phyloP scores from a whole-genome alignment of 2,113 vertebrate species.

The Synodontis membranacea region DNA sequence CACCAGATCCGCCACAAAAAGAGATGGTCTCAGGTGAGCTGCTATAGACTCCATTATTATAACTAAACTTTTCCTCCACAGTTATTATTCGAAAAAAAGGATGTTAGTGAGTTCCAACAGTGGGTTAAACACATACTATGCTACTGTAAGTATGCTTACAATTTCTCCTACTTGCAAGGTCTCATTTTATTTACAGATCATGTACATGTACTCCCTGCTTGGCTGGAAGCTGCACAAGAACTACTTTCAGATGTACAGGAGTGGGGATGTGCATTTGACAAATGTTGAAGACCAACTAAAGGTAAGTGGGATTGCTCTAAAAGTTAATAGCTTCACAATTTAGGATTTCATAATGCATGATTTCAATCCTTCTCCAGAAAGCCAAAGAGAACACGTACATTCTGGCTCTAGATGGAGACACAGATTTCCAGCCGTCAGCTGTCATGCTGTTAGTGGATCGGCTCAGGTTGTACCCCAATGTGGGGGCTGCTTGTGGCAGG shows the following conservation, averaged over 20 bases:
- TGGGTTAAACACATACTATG: background rate
- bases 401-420: conserved; percentile 74
- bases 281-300: background rate
- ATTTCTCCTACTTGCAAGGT: background rate
- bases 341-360: background rate
- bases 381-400: conserved; percentile 72
- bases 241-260: conserved; percentile 3
- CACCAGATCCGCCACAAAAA: conserved; percentile 60
- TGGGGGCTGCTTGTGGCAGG: conserved; percentile 74
- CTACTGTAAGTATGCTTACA: background rate
- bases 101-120: background rate
- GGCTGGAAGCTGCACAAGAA: conserved; percentile 47
- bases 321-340: background rate
- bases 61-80: background rate
- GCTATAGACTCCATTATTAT: background rate
- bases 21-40: conserved; percentile 61
- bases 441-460: conserved; percentile 74
- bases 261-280: background rate
- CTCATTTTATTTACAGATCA: conserved; percentile 35
- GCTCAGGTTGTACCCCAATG: conserved; percentile 68
- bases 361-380: conserved; percentile 51
- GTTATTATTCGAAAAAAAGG: background rate
- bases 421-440: conserved; percentile 72
- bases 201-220: conserved; percentile 54
- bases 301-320: background rate